Evolutionary conservation across 2,113 vertebrate genomes (phyloP), one percentile per base, ranked within the genome.

Genomic region (Pluvialis apricaria): DNA sequence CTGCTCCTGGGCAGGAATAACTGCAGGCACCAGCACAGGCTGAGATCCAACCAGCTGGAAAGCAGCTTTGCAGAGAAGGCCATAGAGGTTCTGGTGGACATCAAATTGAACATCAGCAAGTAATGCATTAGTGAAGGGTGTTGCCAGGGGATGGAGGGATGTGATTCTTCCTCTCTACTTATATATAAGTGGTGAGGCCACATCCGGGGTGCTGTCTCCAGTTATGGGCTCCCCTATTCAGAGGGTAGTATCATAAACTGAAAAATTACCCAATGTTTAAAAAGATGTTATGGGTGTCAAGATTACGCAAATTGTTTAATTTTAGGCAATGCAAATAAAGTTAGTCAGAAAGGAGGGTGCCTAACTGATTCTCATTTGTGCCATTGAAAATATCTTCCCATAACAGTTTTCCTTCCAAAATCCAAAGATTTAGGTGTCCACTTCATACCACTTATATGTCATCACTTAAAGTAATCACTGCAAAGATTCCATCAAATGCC

Each of bases 391-490:
- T 77, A 51, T 32, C 8, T 88, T 70, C 29, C 42, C 61, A 38
- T 44, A 71, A 51, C 8, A 16, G 29, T 68, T 86, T 95, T 80
- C 13, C n/a, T 87, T 94, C 69, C 65, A 84, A 91, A 64, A 71
- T 87, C 73, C 36, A 72, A 83, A 94, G 68, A 66, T 89, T 96
- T 91, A 75, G 81, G 45, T 91, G 89, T 76, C 86, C 31, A 60
- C 51, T 92, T 86, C 14, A 32, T 82, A 54, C 36, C 19, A n/a
- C 51, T 89, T 91, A 91, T 93, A 64, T 82, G n/a, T 86, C 64
- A 68, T 58, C 83, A 42, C 77, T 95, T 96, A 89, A 86, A 92
- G 61, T 86, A 91, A 93, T 93, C 71, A 86, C 66, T 64, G 49
- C 36, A 77, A 94, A 93, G 68, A 87, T 75, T 91, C 61, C 36